Conservation (phyloP, 2,888 invertebrate species). For the Dryobotodes eremita region DNA sequence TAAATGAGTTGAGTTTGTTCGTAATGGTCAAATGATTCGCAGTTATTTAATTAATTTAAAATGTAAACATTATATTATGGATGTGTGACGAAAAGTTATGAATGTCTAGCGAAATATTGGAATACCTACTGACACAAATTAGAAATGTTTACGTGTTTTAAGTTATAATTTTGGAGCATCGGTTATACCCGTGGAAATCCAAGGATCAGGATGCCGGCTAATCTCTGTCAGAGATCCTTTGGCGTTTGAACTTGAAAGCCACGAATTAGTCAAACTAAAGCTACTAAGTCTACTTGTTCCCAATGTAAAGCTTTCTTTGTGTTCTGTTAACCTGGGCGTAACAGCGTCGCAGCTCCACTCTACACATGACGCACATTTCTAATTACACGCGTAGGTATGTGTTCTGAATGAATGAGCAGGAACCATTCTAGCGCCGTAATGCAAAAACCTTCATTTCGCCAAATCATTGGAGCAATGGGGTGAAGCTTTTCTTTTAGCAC, state of each 20-base stretch:
- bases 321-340: neutral
- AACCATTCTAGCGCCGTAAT: neutral
- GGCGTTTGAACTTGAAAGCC: slow-evolving; percentile 27
- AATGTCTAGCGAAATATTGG: neutral
- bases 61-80: neutral
- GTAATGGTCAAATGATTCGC: neutral
- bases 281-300: slow-evolving; percentile 5
- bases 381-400: neutral
- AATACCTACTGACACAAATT: neutral
- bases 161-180: neutral
- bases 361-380: neutral
- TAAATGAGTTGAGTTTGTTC: no score
- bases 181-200: neutral
- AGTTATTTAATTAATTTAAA: neutral
- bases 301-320: neutral
- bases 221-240: slow-evolving; percentile 12
- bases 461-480: slow-evolving; percentile 10
- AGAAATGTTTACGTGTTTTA: neutral
- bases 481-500: slow-evolving; percentile 24
- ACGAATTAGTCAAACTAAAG: slow-evolving; percentile 39
- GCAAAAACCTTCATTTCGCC: slow-evolving; percentile 40
- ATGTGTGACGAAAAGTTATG: neutral
- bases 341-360: neutral
- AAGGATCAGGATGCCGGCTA: slow-evolving; percentile 7
- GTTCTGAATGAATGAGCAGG: slow-evolving; percentile 23